Base-by-base conservation (phyloP, 2,888 invertebrate genomes). In the Xestia ashworthii region DNA sequence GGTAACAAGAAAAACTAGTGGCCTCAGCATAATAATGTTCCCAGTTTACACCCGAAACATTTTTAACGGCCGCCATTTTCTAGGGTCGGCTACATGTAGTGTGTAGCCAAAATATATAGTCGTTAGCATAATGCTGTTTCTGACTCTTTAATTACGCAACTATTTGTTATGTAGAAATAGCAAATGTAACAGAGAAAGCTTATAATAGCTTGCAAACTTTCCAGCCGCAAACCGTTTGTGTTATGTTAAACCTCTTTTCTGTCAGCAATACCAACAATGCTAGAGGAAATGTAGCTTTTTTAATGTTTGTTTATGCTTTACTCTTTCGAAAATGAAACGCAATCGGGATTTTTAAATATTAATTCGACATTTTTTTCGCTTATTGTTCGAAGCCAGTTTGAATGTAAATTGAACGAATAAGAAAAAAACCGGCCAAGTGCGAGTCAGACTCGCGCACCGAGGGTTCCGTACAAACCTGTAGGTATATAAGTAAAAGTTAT, bases 81-180 rank as follows among this genome's bases (percentile, higher is more conserved):
- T 77, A 68, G 58, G 78, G 79, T 79, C 64, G 55, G 81, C 80
- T 82, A 86, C 85, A 84, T 86, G 65, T 65, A 65, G 65, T 65
- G 65, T 44, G 16, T 65, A 65, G 74, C 80, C 76, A 85, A 87
- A 89, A 90, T 89, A 89, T 90, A 88, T 86, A 88, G 88, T 90
- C 86, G 88, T 92, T 92, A 91, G 85, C 85, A 89, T 91, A 91
- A 91, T 88, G 86, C 86, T 89, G 87, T 88, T 90, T 89, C 84
- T 86, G 89, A 89, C 88, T 91, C 88, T 90, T 91, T 92, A 91
- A 90, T 91, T 91, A 90, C 89, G 76, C 82, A 87, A 85, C 87
- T 88, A 89, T 89, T 88, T 88, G 88, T 85, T 85, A 87, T 85
- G 86, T 83, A 83, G 79, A 85, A 86, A 86, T 84, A 55, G 74